phyloP scores from a whole-genome alignment of 1,140 invertebrate species.

The Physella acuta region DNA sequence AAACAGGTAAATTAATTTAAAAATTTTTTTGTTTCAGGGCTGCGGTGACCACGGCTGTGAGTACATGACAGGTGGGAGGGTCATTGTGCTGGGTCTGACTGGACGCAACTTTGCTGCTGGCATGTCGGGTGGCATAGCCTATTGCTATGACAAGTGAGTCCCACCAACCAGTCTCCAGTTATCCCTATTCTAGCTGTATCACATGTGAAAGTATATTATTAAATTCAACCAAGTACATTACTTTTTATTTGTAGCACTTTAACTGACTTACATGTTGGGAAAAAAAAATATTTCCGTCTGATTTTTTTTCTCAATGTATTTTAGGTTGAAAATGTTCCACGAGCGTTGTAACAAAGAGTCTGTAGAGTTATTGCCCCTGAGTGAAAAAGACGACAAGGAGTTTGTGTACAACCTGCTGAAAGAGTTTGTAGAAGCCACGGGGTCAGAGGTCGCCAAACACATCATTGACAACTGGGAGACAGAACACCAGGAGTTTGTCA shows the following conservation, averaged over 20 bases:
- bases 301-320: conserved; percentile 11
- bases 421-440: conserved; percentile 89
- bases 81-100: conserved; percentile 89
- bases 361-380: conserved; percentile 83
- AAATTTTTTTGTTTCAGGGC: conserved; percentile 63
- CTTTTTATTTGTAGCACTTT: too few relatives aligned
- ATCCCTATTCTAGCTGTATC: too few relatives aligned
- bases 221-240: too few relatives aligned
- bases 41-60: conserved; percentile 99
- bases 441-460: conserved; percentile 79
- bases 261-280: too few relatives aligned
- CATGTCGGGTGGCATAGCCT: conserved; percentile 97
- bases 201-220: too few relatives aligned
- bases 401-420: conserved; percentile 77
- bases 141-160: conserved; percentile 82
- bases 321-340: conserved; percentile 49
- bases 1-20: neutral
- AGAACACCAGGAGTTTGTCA: conserved; percentile 81
- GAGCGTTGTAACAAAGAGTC: conserved; percentile 87
- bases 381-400: conserved; percentile 76
- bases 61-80: conserved; percentile 96
- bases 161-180: too few relatives aligned
- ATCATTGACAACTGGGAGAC: conserved; percentile 82
- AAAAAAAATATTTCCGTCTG: too few relatives aligned
- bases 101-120: conserved; percentile 98